phyloP scores from a whole-genome alignment of 2,113 vertebrate species.

The Oplegnathus fasciatus region DNA sequence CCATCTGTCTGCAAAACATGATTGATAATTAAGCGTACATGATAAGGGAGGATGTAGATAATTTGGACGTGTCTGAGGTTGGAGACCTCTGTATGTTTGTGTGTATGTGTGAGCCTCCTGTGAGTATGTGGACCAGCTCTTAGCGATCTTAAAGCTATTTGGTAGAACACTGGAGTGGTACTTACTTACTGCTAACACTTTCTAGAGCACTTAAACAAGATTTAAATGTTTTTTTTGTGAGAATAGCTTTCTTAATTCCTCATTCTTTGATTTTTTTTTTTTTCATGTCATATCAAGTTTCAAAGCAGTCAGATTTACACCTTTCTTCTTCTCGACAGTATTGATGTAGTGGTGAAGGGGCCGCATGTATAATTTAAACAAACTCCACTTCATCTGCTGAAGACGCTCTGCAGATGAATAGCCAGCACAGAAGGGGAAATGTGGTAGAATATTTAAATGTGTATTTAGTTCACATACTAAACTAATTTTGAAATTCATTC shows the following conservation, averaged over 20 bases:
- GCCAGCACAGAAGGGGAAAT: not conserved
- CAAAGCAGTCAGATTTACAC: not conserved
- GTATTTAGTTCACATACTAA: not conserved
- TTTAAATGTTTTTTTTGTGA: slow-evolving; percentile 14
- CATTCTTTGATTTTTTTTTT: not conserved
- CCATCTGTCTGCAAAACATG: slow-evolving; percentile 21
- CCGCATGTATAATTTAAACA: not conserved
- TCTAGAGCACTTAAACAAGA: slow-evolving; percentile 27
- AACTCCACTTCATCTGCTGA: not conserved
- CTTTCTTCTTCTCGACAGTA: not conserved
- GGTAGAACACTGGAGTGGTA: slow-evolving; percentile 9
- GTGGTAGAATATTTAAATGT: slow-evolving; percentile 11
- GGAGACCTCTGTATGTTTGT: not conserved
- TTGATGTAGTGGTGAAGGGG: not conserved
- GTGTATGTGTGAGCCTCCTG: slow-evolving; percentile 14
- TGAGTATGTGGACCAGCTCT: not conserved
- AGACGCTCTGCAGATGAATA: not conserved
- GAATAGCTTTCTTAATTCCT: slow-evolving; percentile 2
- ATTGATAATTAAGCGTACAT: not conserved
- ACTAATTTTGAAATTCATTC: not conserved
- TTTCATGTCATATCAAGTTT: not conserved
- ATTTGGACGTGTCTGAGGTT: not conserved
- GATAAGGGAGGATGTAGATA: not conserved
- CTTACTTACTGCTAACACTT: not conserved
- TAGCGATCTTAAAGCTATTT: slow-evolving; percentile 6